Conservation (phyloP, 2,797 vertebrate genomes). For the Synaphobranchus kaupii region DNA sequence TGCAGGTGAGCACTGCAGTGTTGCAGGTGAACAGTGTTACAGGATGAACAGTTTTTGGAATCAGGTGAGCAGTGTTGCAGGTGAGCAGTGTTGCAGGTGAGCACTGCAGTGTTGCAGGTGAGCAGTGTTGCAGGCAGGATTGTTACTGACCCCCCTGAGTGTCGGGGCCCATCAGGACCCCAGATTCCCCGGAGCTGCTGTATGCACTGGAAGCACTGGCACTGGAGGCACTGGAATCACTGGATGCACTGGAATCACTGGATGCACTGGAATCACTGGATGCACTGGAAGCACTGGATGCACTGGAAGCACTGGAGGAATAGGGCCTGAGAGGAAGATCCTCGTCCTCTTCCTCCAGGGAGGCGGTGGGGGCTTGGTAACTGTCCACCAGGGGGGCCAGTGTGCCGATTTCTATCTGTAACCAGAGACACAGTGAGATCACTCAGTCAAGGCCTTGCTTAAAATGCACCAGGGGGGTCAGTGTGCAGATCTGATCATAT, state of each 20-base stretch:
- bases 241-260: too few relatives aligned
- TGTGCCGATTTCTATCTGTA: slow-evolving; percentile 79
- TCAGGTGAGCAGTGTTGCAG: background rate
- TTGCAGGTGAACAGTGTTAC: too few relatives aligned
- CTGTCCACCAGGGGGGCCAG: slow-evolving; percentile 72
- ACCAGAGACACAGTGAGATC: slow-evolving; percentile 43
- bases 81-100: background rate
- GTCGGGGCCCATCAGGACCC: slow-evolving; percentile 81
- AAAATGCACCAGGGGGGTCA: background rate
- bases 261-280: slow-evolving; percentile 71
- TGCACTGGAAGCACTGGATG: slow-evolving; percentile 68
- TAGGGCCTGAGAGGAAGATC: slow-evolving; percentile 70
- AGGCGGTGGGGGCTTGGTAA: slow-evolving; percentile 59
- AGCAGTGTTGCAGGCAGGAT: background rate
- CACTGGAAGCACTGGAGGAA: slow-evolving; percentile 57
- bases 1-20: too few relatives aligned
- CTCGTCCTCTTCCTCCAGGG: slow-evolving; percentile 62
- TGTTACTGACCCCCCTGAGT: slow-evolving; percentile 67
- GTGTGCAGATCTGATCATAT: background rate
- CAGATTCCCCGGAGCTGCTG: slow-evolving; percentile 82
- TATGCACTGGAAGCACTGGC: slow-evolving; percentile 68
- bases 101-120: too few relatives aligned
- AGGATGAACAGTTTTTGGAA: background rate
- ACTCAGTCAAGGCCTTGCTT: background rate
- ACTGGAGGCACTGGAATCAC: too few relatives aligned